Evolutionary conservation across 1,140 invertebrate genomes (phyloP).

Genomic region (Solenopsis invicta): DNA sequence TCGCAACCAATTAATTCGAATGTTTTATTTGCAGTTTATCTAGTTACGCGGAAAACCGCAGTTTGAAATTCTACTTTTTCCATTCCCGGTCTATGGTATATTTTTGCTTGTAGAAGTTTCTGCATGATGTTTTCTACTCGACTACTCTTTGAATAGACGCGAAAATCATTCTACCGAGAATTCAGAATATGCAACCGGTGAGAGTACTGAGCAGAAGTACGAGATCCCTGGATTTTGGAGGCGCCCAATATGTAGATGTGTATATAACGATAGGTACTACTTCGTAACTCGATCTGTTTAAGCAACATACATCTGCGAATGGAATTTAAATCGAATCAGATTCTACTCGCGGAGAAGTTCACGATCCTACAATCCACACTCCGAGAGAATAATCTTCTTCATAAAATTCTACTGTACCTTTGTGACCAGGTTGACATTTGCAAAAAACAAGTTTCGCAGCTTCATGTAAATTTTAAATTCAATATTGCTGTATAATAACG

Average conservation of each 20-base stretch:
- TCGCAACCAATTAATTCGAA: not conserved
- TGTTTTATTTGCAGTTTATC: not conserved
- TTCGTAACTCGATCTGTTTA: conserved; percentile 26
- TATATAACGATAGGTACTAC: conserved; percentile 32
- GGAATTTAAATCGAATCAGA: conserved; percentile 36
- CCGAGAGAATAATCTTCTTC: conserved; percentile 23
- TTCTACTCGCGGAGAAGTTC: conserved; percentile 8
- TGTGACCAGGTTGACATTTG: not conserved
- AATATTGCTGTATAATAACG: not conserved
- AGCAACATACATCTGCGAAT: conserved; percentile 38
- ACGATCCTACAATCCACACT: conserved; percentile 9
- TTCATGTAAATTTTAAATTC: not conserved
- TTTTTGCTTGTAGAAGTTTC: conserved; percentile 17
- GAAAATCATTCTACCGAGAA: not conserved
- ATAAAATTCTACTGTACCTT: conserved; percentile 10
- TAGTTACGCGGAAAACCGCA: not conserved
- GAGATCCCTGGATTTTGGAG: conserved; percentile 23
- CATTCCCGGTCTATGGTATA: not conserved
- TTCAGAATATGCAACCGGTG: conserved; percentile 12
- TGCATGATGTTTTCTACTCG: not conserved
- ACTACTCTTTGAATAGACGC: not conserved
- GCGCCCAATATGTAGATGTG: conserved; percentile 24
- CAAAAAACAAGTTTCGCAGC: conserved; percentile 1
- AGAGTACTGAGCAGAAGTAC: conserved; percentile 6
- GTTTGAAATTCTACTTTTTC: not conserved